Percentiles rank a stretch among this genome's conserved stretches.
Evolutionary conservation across 2,113 vertebrate species (phyloP).

Genomic region (Holacanthus passer): DNA sequence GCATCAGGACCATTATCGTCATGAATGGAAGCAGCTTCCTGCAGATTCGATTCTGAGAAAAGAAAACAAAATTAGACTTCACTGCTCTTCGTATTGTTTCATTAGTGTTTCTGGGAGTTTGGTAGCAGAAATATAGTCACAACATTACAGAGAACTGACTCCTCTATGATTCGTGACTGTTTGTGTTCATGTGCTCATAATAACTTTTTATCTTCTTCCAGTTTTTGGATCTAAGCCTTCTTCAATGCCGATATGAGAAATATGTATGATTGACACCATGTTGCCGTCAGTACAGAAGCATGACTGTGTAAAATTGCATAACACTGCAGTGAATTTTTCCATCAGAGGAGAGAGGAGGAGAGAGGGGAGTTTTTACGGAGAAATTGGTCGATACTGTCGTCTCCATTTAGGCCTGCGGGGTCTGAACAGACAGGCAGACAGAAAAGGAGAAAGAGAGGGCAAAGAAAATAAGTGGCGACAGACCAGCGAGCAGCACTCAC

Average conservation of each 20-base stretch:
- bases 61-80: constrained; percentile 20
- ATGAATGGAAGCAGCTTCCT: constrained; percentile 41
- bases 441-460: constrained; percentile 51
- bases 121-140: neutral
- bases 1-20: constrained; percentile 12
- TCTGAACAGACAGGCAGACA: constrained; percentile 31
- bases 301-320: constrained; percentile 23
- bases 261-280: neutral
- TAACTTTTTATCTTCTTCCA: neutral
- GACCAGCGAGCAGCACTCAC: constrained; percentile 39
- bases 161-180: neutral
- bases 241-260: neutral
- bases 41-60: constrained; percentile 31
- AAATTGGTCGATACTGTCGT: constrained; percentile 51
- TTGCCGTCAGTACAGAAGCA: constrained; percentile 32
- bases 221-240: neutral
- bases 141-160: neutral
- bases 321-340: constrained; percentile 45
- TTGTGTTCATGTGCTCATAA: neutral
- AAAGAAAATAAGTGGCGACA: constrained; percentile 30
- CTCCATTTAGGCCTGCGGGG: constrained; percentile 43
- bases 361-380: constrained; percentile 10
- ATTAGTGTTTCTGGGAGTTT: neutral
- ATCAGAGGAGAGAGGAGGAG: constrained; percentile 22
- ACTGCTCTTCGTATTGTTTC: neutral